Evolutionary conservation across 2,113 vertebrate genomes (phyloP).

Genomic region (Poeciliopsis retropinna): DNA sequence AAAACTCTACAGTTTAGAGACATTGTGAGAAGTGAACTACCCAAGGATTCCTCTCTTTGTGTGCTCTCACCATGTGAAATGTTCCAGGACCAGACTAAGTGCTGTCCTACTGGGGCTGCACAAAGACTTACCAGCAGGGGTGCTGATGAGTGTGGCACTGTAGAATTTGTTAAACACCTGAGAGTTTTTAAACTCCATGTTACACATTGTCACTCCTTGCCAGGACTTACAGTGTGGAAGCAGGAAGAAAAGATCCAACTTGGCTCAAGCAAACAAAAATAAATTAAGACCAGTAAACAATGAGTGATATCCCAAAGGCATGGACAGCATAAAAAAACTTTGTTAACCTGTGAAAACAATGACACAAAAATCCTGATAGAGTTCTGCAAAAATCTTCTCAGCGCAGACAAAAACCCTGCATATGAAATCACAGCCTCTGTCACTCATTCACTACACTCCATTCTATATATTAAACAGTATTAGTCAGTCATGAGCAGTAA

Average conservation of each 20-base stretch:
- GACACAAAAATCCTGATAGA: background rate
- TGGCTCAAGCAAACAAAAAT: background rate
- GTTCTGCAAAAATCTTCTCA: background rate
- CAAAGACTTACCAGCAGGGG: too few species aligned
- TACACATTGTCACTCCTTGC: background rate
- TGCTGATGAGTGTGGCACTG: background rate
- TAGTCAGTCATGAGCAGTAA: conserved; percentile 2
- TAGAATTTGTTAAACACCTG: background rate
- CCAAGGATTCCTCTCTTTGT: too few species aligned
- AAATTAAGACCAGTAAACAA: background rate
- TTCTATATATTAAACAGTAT: background rate
- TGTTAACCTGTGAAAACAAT: background rate
- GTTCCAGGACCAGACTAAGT: too few species aligned
- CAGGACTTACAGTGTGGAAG: background rate
- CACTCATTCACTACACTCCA: background rate
- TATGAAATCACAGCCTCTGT: background rate
- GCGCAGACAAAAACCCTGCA: background rate
- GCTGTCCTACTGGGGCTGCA: too few species aligned
- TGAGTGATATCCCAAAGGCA: background rate
- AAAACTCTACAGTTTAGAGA: too few species aligned
- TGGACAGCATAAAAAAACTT: background rate
- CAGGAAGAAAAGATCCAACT: background rate
- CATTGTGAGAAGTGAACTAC: too few species aligned
- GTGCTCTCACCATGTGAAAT: too few species aligned
- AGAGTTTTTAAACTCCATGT: background rate